Evolutionary conservation across 2,888 invertebrate species (phyloP).

Genomic region (Nomada ferruginata): DNA sequence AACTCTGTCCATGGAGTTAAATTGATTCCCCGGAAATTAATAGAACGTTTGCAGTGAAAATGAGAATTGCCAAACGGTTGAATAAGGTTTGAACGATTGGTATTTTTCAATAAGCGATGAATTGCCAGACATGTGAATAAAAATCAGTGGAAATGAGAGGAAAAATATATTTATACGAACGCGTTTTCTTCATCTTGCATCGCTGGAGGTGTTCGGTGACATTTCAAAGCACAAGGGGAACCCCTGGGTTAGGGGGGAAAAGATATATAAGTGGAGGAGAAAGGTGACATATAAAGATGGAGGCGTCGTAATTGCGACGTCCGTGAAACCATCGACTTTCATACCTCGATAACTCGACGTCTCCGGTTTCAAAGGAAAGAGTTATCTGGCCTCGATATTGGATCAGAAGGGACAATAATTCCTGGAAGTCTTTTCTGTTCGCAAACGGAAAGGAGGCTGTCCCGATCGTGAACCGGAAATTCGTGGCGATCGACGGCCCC

Average conservation of each 20-base stretch:
- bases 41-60: too few species aligned
- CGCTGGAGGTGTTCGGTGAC: too few species aligned
- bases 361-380: conserved; percentile 56
- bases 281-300: conserved; percentile 8
- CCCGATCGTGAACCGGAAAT: conserved; percentile 34
- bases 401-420: conserved; percentile 63
- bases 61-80: neutral
- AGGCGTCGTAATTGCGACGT: conserved; percentile 30
- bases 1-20: neutral
- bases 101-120: too few species aligned
- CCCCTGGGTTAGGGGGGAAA: neutral
- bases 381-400: conserved; percentile 55
- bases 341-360: conserved; percentile 48
- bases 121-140: too few species aligned
- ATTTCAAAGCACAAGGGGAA: neutral
- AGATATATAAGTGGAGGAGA: neutral
- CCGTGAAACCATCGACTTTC: conserved; percentile 35
- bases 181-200: neutral
- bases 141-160: too few species aligned
- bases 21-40: neutral
- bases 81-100: neutral
- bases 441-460: conserved; percentile 19
- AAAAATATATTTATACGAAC: too few species aligned
- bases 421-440: conserved; percentile 38
- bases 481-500: conserved; percentile 32